Conservation (phyloP, 2,113 vertebrate genomes). For the Machaerirhynchus nigripectus region DNA sequence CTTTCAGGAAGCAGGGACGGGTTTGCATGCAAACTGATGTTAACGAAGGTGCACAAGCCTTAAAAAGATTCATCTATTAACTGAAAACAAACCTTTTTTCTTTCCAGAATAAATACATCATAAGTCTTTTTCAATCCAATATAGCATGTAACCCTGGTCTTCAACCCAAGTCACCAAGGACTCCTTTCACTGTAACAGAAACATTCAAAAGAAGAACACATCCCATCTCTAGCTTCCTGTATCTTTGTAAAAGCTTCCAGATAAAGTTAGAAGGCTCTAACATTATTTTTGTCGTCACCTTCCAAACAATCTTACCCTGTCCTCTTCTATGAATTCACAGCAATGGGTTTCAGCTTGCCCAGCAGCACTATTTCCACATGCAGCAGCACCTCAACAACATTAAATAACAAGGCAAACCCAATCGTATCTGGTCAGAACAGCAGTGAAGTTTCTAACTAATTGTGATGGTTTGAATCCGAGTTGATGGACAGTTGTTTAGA, state of each 20-base stretch:
- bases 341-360: not conserved
- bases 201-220: not conserved
- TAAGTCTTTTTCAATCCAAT: not conserved
- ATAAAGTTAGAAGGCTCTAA: not conserved
- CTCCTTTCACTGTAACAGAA: not conserved
- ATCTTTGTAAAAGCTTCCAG: not conserved
- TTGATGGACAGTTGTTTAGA: too few species aligned
- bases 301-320: not conserved
- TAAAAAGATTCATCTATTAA: not conserved
- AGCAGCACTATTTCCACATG: not conserved
- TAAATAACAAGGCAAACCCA: not conserved
- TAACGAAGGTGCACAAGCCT: not conserved
- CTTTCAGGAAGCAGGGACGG: not conserved
- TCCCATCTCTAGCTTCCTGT: not conserved
- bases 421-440: not conserved
- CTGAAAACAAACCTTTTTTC: not conserved
- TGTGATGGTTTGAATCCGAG: too few species aligned
- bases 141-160: not conserved
- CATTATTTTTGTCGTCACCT: accelerated
- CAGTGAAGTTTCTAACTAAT: not conserved
- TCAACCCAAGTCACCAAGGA: not conserved
- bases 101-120: not conserved
- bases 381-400: not conserved
- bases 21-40: not conserved
- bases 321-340: not conserved